phyloP scores from a whole-genome alignment of 2,888 invertebrate species.

The Leptopilina drosophilae region DNA sequence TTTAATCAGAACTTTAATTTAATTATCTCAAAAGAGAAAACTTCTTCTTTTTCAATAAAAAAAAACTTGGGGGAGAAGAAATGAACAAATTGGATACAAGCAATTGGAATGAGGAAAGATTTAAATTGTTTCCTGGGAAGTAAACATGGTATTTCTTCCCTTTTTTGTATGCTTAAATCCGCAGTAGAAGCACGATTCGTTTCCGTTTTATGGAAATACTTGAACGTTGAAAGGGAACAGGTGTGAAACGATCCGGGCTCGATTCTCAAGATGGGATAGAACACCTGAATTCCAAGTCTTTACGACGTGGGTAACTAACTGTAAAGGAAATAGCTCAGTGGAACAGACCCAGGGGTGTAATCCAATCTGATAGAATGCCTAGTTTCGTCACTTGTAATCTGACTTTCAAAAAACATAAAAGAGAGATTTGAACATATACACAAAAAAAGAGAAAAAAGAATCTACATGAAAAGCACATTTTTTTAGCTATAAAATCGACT shows the following conservation, averaged over 20 bases:
- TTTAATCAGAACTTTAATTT: too few species aligned
- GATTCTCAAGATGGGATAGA: constrained; percentile 30
- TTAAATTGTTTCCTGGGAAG: constrained; percentile 16
- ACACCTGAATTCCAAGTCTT: constrained; percentile 33
- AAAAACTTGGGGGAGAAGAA: too few species aligned
- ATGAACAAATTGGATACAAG: too few species aligned
- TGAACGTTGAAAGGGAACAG: not conserved
- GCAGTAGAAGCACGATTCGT: not conserved
- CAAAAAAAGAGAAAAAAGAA: too few species aligned
- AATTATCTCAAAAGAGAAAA: too few species aligned
- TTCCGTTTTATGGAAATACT: constrained; percentile 36
- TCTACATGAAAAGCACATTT: too few species aligned
- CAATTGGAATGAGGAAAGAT: not conserved
- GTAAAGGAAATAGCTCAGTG: constrained; percentile 32
- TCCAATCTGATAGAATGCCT: constrained; percentile 19
- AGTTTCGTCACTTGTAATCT: constrained; percentile 1
- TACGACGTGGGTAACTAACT: constrained; percentile 32
- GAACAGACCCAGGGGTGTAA: constrained; percentile 20
- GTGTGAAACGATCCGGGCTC: constrained; percentile 29
- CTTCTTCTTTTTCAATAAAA: too few species aligned
- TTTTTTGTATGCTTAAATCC: constrained; percentile 5
- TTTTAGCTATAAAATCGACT: too few species aligned
- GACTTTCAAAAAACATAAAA: not conserved
- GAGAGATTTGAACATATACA: too few species aligned
- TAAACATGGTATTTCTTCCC: not conserved